phyloP scores from a whole-genome alignment of 1,140 invertebrate species.

The Vollenhovia emeryi region DNA sequence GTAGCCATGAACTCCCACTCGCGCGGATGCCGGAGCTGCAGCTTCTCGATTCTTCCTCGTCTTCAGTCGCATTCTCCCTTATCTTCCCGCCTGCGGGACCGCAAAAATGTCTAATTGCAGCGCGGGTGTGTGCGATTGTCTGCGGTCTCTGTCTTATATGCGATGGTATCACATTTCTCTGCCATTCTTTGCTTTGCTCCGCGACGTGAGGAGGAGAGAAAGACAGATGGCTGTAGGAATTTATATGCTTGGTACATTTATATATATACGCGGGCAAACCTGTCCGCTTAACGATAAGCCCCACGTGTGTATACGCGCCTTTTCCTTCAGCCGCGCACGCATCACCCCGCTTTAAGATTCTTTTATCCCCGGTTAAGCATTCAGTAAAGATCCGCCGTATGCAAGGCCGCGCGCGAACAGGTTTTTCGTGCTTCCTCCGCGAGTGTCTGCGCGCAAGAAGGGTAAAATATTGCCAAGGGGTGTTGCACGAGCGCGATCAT shows the following conservation, averaged over 20 bases:
- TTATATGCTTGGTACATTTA: constrained; percentile 65
- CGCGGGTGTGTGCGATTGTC: constrained; percentile 35
- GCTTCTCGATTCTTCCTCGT: constrained; percentile 42
- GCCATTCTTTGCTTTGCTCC: not conserved
- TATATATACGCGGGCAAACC: constrained; percentile 65
- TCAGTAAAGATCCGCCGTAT: constrained; percentile 49
- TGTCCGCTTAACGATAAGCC: constrained; percentile 69
- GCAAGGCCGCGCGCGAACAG: constrained; percentile 53
- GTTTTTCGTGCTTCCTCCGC: constrained; percentile 17
- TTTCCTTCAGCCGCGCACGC: not conserved
- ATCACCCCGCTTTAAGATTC: constrained; percentile 38
- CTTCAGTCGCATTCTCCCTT: not conserved
- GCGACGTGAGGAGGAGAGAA: not conserved
- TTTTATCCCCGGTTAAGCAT: constrained; percentile 54
- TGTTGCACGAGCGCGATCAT: not conserved
- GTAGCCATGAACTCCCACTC: constrained; percentile 68
- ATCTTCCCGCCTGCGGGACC: not conserved
- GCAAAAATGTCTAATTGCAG: constrained; percentile 75
- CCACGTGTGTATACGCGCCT: constrained; percentile 20
- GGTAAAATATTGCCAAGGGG: constrained; percentile 59
- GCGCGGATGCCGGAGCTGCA: constrained; percentile 54
- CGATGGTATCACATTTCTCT: constrained; percentile 45
- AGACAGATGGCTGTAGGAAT: constrained; percentile 40
- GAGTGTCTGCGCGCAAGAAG: not conserved
- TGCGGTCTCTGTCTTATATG: not conserved